A percentile compares a stretch with the other conserved stretches of the same genome.
These are phyloP conservation scores for Ceratosolen solmsi DNA, from an alignment of 1,140 invertebrate species.

Conservation along the genomic window DNA sequence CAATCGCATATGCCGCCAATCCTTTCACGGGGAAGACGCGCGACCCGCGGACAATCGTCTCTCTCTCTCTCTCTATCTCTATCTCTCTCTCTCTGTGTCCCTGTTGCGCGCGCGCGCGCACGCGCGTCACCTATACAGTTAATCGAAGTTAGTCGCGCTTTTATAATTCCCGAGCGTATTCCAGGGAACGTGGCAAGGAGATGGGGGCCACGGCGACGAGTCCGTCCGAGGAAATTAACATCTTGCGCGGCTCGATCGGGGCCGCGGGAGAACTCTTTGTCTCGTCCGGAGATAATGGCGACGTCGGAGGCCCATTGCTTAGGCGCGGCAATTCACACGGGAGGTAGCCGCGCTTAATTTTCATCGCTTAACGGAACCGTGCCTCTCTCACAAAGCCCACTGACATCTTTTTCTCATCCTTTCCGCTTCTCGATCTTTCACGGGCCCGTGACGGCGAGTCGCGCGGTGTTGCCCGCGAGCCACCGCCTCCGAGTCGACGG, in stretches of 20 bases:
- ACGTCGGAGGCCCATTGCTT: background rate
- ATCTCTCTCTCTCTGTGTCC: background rate
- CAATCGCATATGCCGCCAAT: background rate
- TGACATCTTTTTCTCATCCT: background rate
- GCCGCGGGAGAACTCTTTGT: background rate
- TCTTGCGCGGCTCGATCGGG: background rate
- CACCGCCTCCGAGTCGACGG: too few relatives aligned
- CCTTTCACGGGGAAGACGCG: background rate
- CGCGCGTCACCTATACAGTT: too few relatives aligned
- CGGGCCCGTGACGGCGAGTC: too few relatives aligned
- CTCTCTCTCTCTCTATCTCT: background rate
- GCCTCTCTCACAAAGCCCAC: too few relatives aligned
- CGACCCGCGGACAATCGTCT: background rate
- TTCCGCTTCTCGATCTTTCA: background rate
- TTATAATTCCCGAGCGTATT: slow-evolving; percentile 14
- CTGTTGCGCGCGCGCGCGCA: too few relatives aligned
- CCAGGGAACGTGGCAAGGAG: background rate
- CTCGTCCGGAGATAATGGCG: background rate
- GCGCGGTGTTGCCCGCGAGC: too few relatives aligned
- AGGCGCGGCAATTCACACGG: background rate
- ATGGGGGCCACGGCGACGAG: background rate
- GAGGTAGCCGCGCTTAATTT: slow-evolving; percentile 6
- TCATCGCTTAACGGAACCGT: slow-evolving; percentile 5
- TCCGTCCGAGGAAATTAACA: background rate
- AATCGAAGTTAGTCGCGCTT: background rate